Conservation (phyloP, 2,888 invertebrate genomes). For the Thelaira solivaga region DNA sequence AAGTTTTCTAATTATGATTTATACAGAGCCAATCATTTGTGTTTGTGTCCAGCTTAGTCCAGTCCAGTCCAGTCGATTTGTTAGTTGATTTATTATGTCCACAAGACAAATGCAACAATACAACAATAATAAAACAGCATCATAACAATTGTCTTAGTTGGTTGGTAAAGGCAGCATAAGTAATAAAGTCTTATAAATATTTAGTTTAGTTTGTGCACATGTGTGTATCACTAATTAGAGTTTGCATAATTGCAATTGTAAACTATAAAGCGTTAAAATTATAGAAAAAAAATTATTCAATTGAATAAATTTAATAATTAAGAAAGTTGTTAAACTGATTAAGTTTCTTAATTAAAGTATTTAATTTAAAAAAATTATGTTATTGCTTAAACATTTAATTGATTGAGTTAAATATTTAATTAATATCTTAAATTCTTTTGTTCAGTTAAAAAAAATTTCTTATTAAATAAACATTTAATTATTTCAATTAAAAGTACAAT, state of each 20-base stretch:
- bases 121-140: neutral
- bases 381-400: no score
- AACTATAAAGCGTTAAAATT: no score
- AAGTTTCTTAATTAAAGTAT: no score
- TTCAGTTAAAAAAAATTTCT: no score
- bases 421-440: no score
- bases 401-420: no score
- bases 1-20: conserved; percentile 50
- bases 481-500: no score
- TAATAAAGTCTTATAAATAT: conserved; percentile 17
- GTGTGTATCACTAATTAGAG: neutral
- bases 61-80: conserved; percentile 24
- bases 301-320: no score
- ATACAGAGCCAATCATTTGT: conserved; percentile 44
- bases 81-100: conserved; percentile 50
- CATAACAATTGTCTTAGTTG: conserved; percentile 19
- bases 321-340: no score
- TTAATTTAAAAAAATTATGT: no score
- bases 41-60: conserved; percentile 23
- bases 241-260: neutral
- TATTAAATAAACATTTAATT: no score
- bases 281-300: no score
- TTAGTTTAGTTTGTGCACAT: neutral
- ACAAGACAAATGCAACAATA: conserved; percentile 38
- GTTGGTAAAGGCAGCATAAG: conserved; percentile 3